Evolutionary conservation across 2,888 invertebrate genomes (phyloP).

Genomic region (Lysandra coridon): DNA sequence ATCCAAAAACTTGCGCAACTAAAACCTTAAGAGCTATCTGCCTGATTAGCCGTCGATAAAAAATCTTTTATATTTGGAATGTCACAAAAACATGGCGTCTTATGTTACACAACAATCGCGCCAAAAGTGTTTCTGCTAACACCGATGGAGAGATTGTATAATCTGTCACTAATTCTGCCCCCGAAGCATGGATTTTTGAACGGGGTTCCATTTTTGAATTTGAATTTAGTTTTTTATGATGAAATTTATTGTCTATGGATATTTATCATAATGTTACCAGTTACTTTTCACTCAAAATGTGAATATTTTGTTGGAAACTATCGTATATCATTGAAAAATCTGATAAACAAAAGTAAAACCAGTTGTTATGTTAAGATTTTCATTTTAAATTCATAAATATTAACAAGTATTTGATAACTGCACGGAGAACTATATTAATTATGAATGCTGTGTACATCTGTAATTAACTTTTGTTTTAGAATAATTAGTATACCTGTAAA

Average conservation of each 20-base stretch:
- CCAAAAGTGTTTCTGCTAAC: slow-evolving; percentile 59
- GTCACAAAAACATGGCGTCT: slow-evolving; percentile 41
- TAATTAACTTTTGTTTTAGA: too few species aligned
- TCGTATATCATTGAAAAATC: neutral
- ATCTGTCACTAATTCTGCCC: slow-evolving; percentile 30
- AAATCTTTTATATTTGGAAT: slow-evolving; percentile 22
- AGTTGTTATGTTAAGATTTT: too few species aligned
- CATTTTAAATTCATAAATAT: too few species aligned
- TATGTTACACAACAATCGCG: slow-evolving; percentile 58
- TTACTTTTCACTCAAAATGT: neutral
- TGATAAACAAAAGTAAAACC: neutral
- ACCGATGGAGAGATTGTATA: slow-evolving; percentile 54
- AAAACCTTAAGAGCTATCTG: slow-evolving; percentile 12
- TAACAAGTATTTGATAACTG: too few species aligned
- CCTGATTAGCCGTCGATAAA: slow-evolving; percentile 21
- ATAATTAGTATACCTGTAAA: too few species aligned
- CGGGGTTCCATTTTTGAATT: slow-evolving; percentile 5
- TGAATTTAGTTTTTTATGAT: neutral
- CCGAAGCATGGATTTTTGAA: slow-evolving; percentile 24
- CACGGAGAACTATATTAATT: too few species aligned
- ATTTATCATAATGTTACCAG: neutral
- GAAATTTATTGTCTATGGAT: neutral
- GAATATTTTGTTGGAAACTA: neutral
- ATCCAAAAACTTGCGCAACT: slow-evolving; percentile 4
- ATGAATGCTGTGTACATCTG: too few species aligned